Conservation (phyloP, 2,113 vertebrate species). For the Psittacara wagleri region DNA sequence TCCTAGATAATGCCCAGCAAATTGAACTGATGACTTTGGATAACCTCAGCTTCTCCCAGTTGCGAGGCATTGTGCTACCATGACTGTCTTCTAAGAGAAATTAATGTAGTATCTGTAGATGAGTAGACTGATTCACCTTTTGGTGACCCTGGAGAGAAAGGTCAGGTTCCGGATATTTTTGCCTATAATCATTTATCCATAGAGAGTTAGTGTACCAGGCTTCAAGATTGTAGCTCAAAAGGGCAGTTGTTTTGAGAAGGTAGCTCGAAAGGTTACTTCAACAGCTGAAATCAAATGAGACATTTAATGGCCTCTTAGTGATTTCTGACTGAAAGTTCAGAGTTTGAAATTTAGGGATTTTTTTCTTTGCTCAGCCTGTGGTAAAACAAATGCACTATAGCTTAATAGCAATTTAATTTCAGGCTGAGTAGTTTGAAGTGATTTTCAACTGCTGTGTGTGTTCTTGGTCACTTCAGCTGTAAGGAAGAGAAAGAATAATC, state of each 20-base stretch:
- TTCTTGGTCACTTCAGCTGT: neutral
- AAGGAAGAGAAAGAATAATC: neutral
- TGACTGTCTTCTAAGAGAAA: slow-evolving; percentile 24
- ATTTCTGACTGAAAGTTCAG: slow-evolving; percentile 52
- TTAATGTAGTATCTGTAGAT: slow-evolving; percentile 48
- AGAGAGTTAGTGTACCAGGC: slow-evolving; percentile 11
- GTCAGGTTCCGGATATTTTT: slow-evolving; percentile 58
- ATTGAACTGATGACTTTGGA: slow-evolving; percentile 17
- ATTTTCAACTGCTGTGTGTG: neutral
- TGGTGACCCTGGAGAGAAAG: slow-evolving; percentile 44
- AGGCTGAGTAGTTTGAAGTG: neutral
- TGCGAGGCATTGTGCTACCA: neutral
- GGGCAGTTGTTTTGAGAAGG: slow-evolving; percentile 60
- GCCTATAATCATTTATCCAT: slow-evolving; percentile 30
- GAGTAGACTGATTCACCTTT: slow-evolving; percentile 54
- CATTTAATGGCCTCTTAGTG: slow-evolving; percentile 47
- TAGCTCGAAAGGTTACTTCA: slow-evolving; percentile 55
- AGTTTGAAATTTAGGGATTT: slow-evolving; percentile 10
- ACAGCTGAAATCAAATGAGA: slow-evolving; percentile 55
- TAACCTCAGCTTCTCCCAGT: slow-evolving; percentile 5
- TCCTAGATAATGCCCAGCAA: neutral
- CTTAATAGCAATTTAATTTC: neutral
- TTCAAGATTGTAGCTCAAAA: slow-evolving; percentile 44
- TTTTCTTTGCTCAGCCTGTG: neutral
- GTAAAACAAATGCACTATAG: neutral